Percentiles rank a stretch among this genome's conserved stretches.
These are phyloP conservation scores for Entomobrya proxima DNA, from an alignment of 2,888 invertebrate genomes.

Conservation along the genomic window DNA sequence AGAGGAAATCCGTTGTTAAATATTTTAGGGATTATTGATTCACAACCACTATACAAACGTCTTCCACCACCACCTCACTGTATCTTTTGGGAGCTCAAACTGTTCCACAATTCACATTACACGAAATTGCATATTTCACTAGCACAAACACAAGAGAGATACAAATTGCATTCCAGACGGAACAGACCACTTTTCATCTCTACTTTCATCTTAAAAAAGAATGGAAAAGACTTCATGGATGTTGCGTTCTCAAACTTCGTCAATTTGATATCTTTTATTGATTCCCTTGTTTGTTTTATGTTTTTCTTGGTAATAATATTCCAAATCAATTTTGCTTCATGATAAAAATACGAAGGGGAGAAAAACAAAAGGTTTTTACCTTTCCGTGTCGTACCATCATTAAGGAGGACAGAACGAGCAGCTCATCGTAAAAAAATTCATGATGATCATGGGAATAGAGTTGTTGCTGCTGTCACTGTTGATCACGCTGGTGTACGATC, in stretches of 20 bases:
- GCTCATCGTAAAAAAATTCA: constrained; percentile 1
- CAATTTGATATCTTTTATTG: background rate
- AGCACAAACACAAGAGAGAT: too few species aligned
- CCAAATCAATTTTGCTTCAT: background rate
- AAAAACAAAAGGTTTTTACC: background rate
- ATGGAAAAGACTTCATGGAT: background rate
- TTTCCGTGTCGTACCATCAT: constrained; percentile 36
- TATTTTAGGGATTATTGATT: constrained; percentile 48
- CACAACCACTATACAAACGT: background rate
- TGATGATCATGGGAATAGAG: background rate
- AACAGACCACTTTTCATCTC: too few species aligned
- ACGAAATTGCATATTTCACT: too few species aligned
- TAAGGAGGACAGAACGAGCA: background rate
- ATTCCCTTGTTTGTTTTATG: background rate
- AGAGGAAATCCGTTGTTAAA: constrained; percentile 10
- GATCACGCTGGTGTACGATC: background rate
- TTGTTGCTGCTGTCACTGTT: background rate
- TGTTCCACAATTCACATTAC: too few species aligned
- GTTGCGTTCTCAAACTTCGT: background rate
- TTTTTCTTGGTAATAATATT: background rate
- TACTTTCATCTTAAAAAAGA: too few species aligned
- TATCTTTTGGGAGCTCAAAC: too few species aligned
- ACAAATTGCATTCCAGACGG: too few species aligned
- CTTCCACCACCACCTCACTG: too few species aligned
- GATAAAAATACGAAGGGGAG: background rate